phyloP scores from a whole-genome alignment of 2,113 vertebrate genomes.

The Anhinga rufa region DNA sequence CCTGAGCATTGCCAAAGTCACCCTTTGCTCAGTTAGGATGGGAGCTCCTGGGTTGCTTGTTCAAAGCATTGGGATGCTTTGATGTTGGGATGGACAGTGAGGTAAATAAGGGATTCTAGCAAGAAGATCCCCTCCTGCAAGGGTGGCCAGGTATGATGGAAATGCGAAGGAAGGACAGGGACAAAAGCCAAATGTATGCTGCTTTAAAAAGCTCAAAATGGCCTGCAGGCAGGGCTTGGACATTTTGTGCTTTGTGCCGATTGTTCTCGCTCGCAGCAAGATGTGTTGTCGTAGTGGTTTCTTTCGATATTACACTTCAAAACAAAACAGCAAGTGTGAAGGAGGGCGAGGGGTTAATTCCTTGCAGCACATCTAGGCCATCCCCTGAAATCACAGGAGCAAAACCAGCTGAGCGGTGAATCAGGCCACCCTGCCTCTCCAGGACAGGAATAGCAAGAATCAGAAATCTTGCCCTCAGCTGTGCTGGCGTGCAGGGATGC shows the following conservation, averaged over 20 bases:
- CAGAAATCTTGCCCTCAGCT: neutral
- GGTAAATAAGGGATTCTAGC: neutral
- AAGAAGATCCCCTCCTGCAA: neutral
- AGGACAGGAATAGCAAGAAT: neutral
- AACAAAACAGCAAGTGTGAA: neutral
- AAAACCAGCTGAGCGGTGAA: neutral
- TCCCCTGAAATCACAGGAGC: constrained; percentile 18
- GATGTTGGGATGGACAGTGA: neutral
- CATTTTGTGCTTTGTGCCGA: neutral
- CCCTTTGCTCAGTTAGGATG: neutral
- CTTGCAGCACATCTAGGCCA: constrained; percentile 5
- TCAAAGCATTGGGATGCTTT: neutral
- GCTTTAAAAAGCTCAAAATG: neutral
- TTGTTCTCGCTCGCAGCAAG: neutral
- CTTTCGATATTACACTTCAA: neutral
- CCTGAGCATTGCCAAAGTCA: neutral
- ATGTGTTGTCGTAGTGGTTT: neutral
- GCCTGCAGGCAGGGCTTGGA: neutral
- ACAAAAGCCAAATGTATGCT: neutral
- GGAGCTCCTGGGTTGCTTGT: neutral
- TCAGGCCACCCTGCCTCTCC: neutral
- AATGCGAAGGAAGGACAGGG: neutral
- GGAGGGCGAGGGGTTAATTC: neutral
- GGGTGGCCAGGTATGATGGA: neutral
- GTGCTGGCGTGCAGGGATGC: neutral